phyloP scores from a whole-genome alignment of 1,140 invertebrate species.

The Gonatopus flavifemur region DNA sequence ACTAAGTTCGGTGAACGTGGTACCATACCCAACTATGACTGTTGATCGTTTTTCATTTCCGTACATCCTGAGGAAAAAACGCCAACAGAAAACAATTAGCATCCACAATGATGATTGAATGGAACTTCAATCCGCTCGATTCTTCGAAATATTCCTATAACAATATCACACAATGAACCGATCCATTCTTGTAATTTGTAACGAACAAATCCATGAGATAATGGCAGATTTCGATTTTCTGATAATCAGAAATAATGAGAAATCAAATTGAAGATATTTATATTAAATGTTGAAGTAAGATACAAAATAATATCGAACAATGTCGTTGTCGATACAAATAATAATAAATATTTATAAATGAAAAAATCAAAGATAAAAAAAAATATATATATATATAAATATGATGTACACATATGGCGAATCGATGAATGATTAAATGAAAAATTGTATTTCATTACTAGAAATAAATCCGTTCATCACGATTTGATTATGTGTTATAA shows the following conservation, averaged over 20 bases:
- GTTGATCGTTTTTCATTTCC: too few species aligned
- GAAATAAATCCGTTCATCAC: not conserved
- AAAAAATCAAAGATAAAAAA: not conserved
- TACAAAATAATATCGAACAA: not conserved
- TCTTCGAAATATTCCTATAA: too few species aligned
- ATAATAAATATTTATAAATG: slow-evolving; percentile 7
- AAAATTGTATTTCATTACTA: not conserved
- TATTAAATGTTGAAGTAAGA: not conserved
- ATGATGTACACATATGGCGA: not conserved
- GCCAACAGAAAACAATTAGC: too few species aligned
- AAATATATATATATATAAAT: not conserved
- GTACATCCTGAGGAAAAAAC: too few species aligned
- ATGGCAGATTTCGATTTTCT: too few species aligned
- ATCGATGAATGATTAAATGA: not conserved
- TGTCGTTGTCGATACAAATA: not conserved
- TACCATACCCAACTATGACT: too few species aligned
- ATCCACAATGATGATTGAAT: too few species aligned
- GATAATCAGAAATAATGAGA: too few species aligned
- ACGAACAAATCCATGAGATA: too few species aligned
- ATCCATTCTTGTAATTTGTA: not conserved
- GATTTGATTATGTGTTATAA: not conserved
- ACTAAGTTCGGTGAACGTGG: too few species aligned
- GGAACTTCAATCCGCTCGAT: too few species aligned
- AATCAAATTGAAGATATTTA: not conserved
- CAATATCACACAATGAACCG: not conserved